Base-by-base conservation (phyloP, 2,113 vertebrate genomes). In the Thamnophis sirtalis region DNA sequence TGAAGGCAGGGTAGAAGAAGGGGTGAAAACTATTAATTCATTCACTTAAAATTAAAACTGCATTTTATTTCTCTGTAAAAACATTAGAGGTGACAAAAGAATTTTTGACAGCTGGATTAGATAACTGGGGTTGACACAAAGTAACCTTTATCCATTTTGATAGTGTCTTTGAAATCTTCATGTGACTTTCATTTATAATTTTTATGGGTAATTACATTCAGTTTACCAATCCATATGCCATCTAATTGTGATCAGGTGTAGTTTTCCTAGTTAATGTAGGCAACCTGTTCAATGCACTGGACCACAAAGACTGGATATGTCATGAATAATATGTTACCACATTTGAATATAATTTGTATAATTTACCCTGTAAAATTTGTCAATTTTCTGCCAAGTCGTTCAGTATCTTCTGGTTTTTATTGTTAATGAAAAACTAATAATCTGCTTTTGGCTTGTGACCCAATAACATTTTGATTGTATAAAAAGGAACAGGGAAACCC, bases 91-190 rank as follows among this genome's bases (percentile, higher is more conserved):
- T 93, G 91, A 87, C 58, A 17, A 38, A 50, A 86, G 73, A 92
- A 84, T 87, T 84, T 92, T 87, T 91, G 93, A 93, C 95, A 92
- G 93, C 89, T 92, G 63, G 90, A 92, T 95, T 93, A 94, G 94
- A 89, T 95, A 54, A 94, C 68, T 89, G 24, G 68, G 91, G 38
- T 24, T 94, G 87, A 53, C 8, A 6, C 93, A 94, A 53, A 94
- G 50, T 93, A 86, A 94, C 94, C 87, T n/a, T 92, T 92, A 50
- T 94, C n/a, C 93, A 63, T 87, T 95, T 95, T 92, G 87, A 91
- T 86, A 95, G 87, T 92, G 89, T 90, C 88, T 94, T 2, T 33
- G 89, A 92, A 94, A 93, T 88, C 93, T 80, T 63, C 19, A 86
- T 56, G 86, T 73, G 92, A 60, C 86, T 55, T 60, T 92, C 93